Conservation (phyloP, 2,113 vertebrate genomes). For the Notarius quadriscutis region DNA sequence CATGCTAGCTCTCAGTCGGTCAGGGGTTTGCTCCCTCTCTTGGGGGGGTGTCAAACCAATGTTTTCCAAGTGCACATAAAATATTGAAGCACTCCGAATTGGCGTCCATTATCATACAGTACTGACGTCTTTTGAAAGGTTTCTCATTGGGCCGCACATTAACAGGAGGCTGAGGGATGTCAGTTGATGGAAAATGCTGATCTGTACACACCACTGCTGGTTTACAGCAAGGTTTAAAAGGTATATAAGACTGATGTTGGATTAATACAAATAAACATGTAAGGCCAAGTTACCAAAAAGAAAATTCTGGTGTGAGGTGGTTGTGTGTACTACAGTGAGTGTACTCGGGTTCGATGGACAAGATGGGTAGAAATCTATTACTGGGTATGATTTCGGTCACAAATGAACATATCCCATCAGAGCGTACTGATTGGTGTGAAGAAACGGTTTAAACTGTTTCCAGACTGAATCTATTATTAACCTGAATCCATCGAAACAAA, state of each 20-base stretch:
- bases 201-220: neutral
- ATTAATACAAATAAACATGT: neutral
- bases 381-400: neutral
- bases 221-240: conserved; percentile 6
- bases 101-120: conserved; percentile 46
- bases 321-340: neutral
- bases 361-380: neutral
- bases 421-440: neutral
- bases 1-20: conserved; percentile 18
- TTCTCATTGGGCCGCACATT: neutral
- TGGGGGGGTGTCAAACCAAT: conserved; percentile 24
- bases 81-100: conserved; percentile 45
- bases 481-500: conserved; percentile 4
- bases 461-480: conserved; percentile 16
- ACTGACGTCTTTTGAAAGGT: conserved; percentile 13
- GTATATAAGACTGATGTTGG: conserved; percentile 1
- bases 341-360: neutral
- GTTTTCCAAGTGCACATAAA: conserved; percentile 48
- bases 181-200: conserved; percentile 14
- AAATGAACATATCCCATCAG: neutral
- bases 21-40: conserved; percentile 11
- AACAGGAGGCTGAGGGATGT: neutral
- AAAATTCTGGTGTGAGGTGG: neutral
- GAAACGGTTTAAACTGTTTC: neutral
- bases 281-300: neutral